These are phyloP conservation scores for Bubo bubo DNA, from an alignment of 2,113 vertebrate genomes.

Conservation along the genomic window DNA sequence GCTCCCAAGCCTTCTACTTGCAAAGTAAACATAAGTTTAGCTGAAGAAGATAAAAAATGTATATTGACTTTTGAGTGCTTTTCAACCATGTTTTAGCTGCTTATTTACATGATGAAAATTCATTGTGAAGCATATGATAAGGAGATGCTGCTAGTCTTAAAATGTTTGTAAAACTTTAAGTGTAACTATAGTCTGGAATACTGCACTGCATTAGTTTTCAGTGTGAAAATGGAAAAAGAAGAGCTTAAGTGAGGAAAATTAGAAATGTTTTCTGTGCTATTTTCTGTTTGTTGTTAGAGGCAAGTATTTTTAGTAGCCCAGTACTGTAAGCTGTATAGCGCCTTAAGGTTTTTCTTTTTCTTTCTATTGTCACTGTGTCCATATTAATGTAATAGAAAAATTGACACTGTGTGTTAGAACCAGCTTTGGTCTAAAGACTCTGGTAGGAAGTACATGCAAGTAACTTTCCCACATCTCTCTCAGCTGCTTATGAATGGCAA, in stretches of 20 bases:
- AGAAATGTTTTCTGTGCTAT: not conserved
- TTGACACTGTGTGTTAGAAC: not conserved
- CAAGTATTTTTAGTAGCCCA: not conserved
- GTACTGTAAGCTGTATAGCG: not conserved
- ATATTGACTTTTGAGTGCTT: not conserved
- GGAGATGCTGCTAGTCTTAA: not conserved
- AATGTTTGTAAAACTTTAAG: not conserved
- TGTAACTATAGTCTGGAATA: not conserved
- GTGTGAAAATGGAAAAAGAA: not conserved
- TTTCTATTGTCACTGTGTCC: not conserved
- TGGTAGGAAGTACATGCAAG: not conserved
- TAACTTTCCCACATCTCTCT: not conserved
- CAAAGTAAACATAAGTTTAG: conserved; percentile 1
- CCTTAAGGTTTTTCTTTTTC: not conserved
- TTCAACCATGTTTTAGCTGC: not conserved
- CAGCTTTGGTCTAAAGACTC: not conserved
- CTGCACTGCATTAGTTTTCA: not conserved
- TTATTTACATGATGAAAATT: not conserved
- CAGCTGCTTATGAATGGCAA: not conserved
- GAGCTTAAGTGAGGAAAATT: not conserved
- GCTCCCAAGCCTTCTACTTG: not conserved
- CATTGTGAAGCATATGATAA: not conserved
- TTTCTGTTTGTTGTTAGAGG: not conserved
- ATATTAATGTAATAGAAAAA: not conserved
- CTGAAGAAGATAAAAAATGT: not conserved